Evolutionary conservation across 2,113 vertebrate species (phyloP), one percentile per base, ranked within the genome.

Genomic region (Coptodon bakossiorum): DNA sequence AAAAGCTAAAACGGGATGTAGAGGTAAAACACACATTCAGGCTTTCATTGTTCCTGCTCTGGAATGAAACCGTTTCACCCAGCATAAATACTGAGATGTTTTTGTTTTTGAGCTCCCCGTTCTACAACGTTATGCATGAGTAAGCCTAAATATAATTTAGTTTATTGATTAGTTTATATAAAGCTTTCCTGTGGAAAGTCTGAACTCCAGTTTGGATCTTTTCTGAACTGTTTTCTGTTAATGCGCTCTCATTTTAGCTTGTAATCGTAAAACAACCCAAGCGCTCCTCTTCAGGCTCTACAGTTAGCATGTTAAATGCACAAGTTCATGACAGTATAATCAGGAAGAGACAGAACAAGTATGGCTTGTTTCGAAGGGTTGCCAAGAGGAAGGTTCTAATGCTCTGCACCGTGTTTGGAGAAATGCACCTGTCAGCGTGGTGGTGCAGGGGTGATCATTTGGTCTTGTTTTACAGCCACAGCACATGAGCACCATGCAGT

Each of bases 1-100:
- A 98, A 29, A 99, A 99, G 91, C 95, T 99, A 96, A 99, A 98
- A 95, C 93, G 97, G 68, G 98, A 99, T 0, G 98, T 99, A 8
- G 98, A 99, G 98, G 98, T 99, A 68, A 96, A 76, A 36, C 36
- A 24, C 24, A 3, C 7, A 4, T 53, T n/a, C 27, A 24, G 3
- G 17, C 22, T 73, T 16, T 82, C 3, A 16, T 9, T 14, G 17
- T 8, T 12, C 6, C 43, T 5, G 43, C 71, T 76, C 3, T 50
- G 24, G 43, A 29, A 76, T 7, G 14, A 43, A 10, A 4, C 5
- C 0, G 14, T 1, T 76, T 76, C 43, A 12, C 2, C 24, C 43
- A 76, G 22, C 68, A 45, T 40, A 0, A 71, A 71, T 43, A 14
- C n/a, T 43, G 63, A 43, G 68, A 3, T 27, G 22, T 22, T 22